These are phyloP conservation scores for Drosophila subpulchrella DNA, from an alignment of 1,140 invertebrate genomes.

Conservation along the genomic window DNA sequence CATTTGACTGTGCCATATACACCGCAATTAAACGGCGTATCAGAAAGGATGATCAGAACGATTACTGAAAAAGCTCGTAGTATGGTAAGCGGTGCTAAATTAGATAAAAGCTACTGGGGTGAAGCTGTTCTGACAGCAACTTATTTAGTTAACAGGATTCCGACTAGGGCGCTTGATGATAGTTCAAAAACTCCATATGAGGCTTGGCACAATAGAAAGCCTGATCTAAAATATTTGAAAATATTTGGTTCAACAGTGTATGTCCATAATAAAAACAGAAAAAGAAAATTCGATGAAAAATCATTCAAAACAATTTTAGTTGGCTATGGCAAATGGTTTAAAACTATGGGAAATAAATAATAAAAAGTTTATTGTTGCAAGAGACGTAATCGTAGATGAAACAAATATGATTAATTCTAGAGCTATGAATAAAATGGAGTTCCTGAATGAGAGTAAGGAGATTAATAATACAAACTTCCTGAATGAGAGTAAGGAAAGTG, in stretches of 20 bases:
- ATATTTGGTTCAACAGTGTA: background rate
- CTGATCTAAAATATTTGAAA: background rate
- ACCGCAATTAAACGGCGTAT: conserved; percentile 85
- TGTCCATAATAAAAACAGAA: background rate
- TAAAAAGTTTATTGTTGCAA: conserved; percentile 4
- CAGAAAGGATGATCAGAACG: conserved; percentile 85
- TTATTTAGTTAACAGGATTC: background rate
- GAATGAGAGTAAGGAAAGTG: no score
- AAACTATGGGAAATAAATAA: conserved; percentile 43
- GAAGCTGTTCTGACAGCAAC: conserved; percentile 2
- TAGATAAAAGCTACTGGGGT: background rate
- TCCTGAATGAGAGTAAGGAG: background rate
- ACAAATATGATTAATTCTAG: conserved; percentile 57
- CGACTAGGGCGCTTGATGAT: background rate
- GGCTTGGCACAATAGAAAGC: background rate
- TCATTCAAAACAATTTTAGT: conserved; percentile 1
- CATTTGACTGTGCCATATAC: conserved; percentile 82
- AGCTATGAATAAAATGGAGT: conserved; percentile 22
- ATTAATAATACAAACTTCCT: no score
- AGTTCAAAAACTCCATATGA: background rate
- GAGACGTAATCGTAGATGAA: background rate
- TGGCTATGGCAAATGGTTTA: conserved; percentile 1
- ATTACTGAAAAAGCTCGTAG: conserved; percentile 84
- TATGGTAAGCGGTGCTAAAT: background rate
- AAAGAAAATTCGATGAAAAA: conserved; percentile 2